These are phyloP conservation scores for Endomychus coccineus DNA, from an alignment of 2,888 invertebrate genomes.

Conservation along the genomic window DNA sequence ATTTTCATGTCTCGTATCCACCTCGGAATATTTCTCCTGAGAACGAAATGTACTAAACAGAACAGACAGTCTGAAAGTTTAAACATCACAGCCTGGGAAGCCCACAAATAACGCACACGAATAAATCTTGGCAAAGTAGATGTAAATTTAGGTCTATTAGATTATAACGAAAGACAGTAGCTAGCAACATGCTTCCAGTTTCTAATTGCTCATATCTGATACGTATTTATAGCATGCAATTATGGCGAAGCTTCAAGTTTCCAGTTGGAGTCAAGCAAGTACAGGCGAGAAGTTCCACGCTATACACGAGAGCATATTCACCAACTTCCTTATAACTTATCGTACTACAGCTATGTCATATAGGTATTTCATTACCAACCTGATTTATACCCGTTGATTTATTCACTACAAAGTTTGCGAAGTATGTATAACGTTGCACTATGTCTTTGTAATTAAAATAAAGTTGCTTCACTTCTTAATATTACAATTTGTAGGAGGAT, in stretches of 20 bases:
- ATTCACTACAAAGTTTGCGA: constrained; percentile 34
- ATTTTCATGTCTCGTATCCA: too few relatives aligned
- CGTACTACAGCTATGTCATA: constrained; percentile 38
- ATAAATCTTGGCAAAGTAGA: too few relatives aligned
- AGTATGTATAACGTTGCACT: constrained; percentile 28
- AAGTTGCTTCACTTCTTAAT: constrained; percentile 16
- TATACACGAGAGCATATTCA: constrained; percentile 22
- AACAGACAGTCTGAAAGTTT: too few relatives aligned
- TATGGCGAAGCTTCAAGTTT: constrained; percentile 41
- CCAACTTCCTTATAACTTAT: constrained; percentile 35
- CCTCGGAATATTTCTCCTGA: too few relatives aligned
- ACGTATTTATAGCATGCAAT: constrained; percentile 43
- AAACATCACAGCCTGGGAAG: too few relatives aligned
- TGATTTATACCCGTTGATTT: constrained; percentile 41
- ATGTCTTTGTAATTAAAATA: constrained; percentile 31
- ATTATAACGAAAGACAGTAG: constrained; percentile 11
- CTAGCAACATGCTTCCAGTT: constrained; percentile 28
- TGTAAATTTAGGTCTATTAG: constrained; percentile 11
- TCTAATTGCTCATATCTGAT: constrained; percentile 44
- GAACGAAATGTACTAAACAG: too few relatives aligned
- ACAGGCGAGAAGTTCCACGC: constrained; percentile 14
- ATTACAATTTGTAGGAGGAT: constrained; percentile 8
- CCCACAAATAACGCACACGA: too few relatives aligned
- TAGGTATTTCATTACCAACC: constrained; percentile 44
- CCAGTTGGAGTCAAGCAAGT: constrained; percentile 15